Evolutionary conservation across 2,113 vertebrate genomes (phyloP).

Genomic region (Gambusia affinis): DNA sequence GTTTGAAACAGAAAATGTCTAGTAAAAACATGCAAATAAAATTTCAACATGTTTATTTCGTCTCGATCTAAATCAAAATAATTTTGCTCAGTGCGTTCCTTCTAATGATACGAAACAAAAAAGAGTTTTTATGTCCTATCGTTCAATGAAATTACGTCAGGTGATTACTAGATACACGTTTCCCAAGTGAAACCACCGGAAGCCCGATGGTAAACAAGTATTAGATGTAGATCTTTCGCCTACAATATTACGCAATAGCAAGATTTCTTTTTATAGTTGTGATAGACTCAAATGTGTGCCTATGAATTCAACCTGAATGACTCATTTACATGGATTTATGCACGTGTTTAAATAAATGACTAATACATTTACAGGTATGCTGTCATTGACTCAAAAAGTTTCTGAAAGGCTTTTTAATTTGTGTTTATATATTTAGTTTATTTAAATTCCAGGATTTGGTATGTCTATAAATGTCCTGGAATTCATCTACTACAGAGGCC

Average conservation of each 20-base stretch:
- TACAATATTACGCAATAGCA: no score
- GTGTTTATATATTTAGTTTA: neutral
- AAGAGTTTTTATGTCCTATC: neutral
- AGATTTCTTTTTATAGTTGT: no score
- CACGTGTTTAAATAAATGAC: neutral
- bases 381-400: neutral
- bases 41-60: neutral
- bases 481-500: no score
- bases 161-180: neutral
- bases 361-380: neutral
- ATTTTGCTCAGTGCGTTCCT: neutral
- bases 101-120: neutral
- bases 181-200: neutral
- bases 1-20: no score
- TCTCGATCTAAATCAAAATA: neutral
- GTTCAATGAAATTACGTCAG: neutral
- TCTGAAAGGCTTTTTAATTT: neutral
- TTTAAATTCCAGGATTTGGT: no score
- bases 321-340: neutral
- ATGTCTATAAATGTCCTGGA: no score
- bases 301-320: no score
- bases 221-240: neutral
- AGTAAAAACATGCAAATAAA: neutral
- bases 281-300: no score
- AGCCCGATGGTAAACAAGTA: neutral